Percentiles rank a stretch among this genome's conserved stretches.
These are phyloP conservation scores for Microplitis deprimator DNA, from an alignment of 2,888 invertebrate genomes.

Conservation along the genomic window DNA sequence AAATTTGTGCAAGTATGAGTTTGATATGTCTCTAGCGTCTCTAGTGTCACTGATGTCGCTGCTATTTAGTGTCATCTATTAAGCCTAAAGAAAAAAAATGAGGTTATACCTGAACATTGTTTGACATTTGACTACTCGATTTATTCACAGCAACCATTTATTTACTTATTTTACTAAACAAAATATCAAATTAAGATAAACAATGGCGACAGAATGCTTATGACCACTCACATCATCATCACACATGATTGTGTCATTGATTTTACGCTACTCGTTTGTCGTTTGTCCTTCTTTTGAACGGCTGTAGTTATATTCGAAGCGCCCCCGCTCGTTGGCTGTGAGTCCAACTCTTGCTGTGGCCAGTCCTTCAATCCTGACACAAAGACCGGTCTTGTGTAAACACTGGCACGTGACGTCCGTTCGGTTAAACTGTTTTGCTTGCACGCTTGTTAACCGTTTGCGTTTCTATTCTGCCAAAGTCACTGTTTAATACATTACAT, in stretches of 20 bases:
- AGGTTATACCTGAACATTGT: neutral
- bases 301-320: too few species aligned
- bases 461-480: constrained; percentile 13
- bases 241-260: too few species aligned
- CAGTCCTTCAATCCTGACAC: neutral
- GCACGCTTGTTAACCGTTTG: constrained; percentile 3
- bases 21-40: neutral
- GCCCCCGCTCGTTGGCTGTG: too few species aligned
- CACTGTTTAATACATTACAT: neutral
- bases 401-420: constrained; percentile 28
- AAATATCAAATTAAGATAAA: too few species aligned
- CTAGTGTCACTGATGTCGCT: neutral
- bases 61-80: neutral
- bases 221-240: too few species aligned
- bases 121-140: neutral
- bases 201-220: too few species aligned
- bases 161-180: neutral
- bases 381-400: constrained; percentile 27
- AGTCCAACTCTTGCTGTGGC: neutral
- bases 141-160: neutral
- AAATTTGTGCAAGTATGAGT: neutral
- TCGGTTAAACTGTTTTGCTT: constrained; percentile 19
- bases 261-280: too few species aligned
- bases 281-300: too few species aligned
- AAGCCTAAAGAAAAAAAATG: neutral